These are phyloP conservation scores for Lepidotrigona ventralis DNA, from an alignment of 1,140 invertebrate genomes.

Conservation along the genomic window DNA sequence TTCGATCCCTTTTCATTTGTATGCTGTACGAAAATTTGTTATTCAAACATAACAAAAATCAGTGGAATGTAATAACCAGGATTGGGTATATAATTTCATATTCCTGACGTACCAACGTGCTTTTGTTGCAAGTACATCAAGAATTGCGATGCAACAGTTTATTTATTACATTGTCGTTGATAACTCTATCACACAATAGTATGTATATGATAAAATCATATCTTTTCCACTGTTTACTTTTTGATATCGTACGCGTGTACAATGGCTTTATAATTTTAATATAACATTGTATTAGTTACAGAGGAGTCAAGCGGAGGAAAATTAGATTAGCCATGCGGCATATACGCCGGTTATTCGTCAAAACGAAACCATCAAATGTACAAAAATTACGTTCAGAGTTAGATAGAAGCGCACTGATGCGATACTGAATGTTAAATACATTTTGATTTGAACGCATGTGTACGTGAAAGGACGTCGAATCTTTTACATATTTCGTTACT, in stretches of 20 bases:
- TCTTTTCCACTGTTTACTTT: conserved; percentile 33
- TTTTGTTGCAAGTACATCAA: conserved; percentile 37
- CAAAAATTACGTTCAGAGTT: conserved; percentile 65
- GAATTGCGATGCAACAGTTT: conserved; percentile 67
- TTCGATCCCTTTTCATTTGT: not conserved
- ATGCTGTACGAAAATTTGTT: not conserved
- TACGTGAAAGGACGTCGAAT: conserved; percentile 4
- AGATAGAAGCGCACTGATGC: conserved; percentile 61
- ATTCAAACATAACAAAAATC: not conserved
- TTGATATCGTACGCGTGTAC: conserved; percentile 59
- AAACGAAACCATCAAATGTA: conserved; percentile 61
- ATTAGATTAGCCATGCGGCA: conserved; percentile 33
- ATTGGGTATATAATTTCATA: not conserved
- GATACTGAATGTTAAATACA: conserved; percentile 63
- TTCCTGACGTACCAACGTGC: not conserved
- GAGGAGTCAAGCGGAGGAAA: conserved; percentile 55
- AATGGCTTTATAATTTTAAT: conserved; percentile 59
- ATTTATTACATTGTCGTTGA: conserved; percentile 71
- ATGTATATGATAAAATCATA: conserved; percentile 64
- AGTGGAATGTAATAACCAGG: not conserved
- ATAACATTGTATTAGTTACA: conserved; percentile 50
- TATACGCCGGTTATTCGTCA: conserved; percentile 36
- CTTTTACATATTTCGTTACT: not conserved
- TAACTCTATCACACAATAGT: conserved; percentile 71
- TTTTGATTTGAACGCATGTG: conserved; percentile 33